Conservation (phyloP, 2,888 invertebrate genomes). For the Candidula unifasciata region DNA sequence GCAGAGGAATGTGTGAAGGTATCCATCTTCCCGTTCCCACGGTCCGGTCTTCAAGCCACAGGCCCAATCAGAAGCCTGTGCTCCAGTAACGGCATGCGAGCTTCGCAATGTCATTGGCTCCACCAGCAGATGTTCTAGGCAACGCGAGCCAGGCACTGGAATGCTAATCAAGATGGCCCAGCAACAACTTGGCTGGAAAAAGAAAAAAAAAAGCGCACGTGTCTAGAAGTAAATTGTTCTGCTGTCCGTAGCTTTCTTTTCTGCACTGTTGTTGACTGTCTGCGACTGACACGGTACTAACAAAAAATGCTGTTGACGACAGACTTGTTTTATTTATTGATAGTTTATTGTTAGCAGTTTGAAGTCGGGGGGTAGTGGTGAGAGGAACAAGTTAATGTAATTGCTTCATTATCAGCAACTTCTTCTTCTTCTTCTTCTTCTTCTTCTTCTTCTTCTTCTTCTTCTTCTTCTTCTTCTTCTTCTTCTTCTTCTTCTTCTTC, state of each 20-base stretch:
- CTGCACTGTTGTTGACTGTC: no score
- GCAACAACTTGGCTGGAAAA: conserved; percentile 33
- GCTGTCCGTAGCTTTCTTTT: background rate
- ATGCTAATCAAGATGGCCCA: conserved; percentile 46
- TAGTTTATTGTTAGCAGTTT: background rate
- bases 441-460: background rate
- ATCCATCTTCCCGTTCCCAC: conserved; percentile 43
- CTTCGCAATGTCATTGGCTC: conserved; percentile 37
- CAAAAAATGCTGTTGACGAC: no score
- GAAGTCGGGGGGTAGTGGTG: background rate
- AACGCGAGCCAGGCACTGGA: conserved; percentile 47
- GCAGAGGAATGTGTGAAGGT: conserved; percentile 49
- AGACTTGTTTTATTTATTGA: background rate
- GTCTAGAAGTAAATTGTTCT: background rate
- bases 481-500: background rate
- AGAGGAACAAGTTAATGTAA: background rate
- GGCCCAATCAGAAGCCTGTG: conserved; percentile 37
- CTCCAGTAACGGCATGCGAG: conserved; percentile 46
- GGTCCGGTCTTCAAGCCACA: conserved; percentile 43
- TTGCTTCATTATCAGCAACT: no score
- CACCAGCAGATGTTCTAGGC: conserved; percentile 47
- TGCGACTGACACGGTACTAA: no score
- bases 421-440: background rate
- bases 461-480: background rate
- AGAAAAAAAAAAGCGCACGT: conserved; percentile 48